phyloP scores from a whole-genome alignment of 2,113 vertebrate species.

The Hemibagrus wyckioides region DNA sequence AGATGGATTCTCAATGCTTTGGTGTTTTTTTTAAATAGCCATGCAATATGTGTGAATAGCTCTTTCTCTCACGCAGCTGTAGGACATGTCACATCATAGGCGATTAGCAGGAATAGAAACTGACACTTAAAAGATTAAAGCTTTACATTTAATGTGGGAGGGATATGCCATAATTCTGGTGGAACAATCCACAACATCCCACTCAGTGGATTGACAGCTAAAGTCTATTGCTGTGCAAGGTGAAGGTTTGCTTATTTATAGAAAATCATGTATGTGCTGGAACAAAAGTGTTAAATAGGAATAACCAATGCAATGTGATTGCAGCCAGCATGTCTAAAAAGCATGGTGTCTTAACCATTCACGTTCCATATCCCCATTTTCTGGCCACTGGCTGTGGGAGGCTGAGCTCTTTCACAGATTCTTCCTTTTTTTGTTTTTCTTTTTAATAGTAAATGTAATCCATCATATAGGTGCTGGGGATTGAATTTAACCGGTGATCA shows the following conservation, averaged over 20 bases:
- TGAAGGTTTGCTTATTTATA: conserved; percentile 63
- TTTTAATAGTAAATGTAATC: not conserved
- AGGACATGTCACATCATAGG: conserved; percentile 60
- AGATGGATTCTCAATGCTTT: conserved; percentile 63
- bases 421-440: conserved; percentile 1
- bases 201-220: conserved; percentile 49
- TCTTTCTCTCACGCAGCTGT: conserved; percentile 60
- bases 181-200: conserved; percentile 58
- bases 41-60: conserved; percentile 57
- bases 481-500: not conserved
- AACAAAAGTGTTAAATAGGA: conserved; percentile 51
- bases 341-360: conserved; percentile 4
- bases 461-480: not conserved
- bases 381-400: conserved; percentile 53
- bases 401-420: conserved; percentile 11
- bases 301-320: conserved; percentile 51
- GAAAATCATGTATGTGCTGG: conserved; percentile 55
- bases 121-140: conserved; percentile 63
- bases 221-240: conserved; percentile 54
- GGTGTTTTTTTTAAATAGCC: conserved; percentile 59
- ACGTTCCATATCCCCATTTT: conserved; percentile 9
- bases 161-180: conserved; percentile 56
- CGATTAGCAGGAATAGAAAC: conserved; percentile 63
- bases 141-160: conserved; percentile 68
- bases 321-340: conserved; percentile 49